phyloP scores from a whole-genome alignment of 2,888 invertebrate genomes.

The Chrysodeixis includens region DNA sequence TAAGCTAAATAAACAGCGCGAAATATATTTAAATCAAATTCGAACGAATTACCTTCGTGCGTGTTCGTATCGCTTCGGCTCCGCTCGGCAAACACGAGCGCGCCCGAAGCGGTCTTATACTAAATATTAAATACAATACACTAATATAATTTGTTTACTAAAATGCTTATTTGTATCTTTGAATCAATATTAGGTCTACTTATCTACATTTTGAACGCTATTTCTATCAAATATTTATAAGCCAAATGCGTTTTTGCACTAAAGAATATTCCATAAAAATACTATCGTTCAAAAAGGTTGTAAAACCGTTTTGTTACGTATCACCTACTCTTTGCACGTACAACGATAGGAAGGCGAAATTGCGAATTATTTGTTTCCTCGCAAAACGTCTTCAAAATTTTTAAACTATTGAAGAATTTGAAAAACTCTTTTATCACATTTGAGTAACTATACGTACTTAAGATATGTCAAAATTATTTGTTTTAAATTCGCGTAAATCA shows the following conservation, averaged over 20 bases:
- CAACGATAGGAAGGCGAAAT: slow-evolving; percentile 22
- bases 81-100: neutral
- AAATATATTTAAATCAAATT: neutral
- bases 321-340: slow-evolving; percentile 27
- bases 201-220: slow-evolving; percentile 1
- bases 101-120: slow-evolving; percentile 1
- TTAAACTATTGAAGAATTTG: slow-evolving; percentile 36
- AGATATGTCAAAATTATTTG: slow-evolving; percentile 46
- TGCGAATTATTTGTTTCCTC: slow-evolving; percentile 4
- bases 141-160: slow-evolving; percentile 11
- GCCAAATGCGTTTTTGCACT: neutral
- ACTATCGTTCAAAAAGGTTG: slow-evolving; percentile 12
- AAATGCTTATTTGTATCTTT: slow-evolving; percentile 53
- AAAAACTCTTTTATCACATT: slow-evolving; percentile 49
- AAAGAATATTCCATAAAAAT: neutral
- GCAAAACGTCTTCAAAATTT: slow-evolving; percentile 9
- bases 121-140: slow-evolving; percentile 39
- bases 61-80: slow-evolving; percentile 2
- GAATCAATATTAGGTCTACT: neutral
- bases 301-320: slow-evolving; percentile 18
- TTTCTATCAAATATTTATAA: neutral
- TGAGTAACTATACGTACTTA: slow-evolving; percentile 30
- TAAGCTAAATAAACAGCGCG: neutral
- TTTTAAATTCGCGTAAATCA: slow-evolving; percentile 27
- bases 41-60: slow-evolving; percentile 2